These are phyloP conservation scores for Eustalomyia histrio DNA, from an alignment of 2,888 invertebrate species.

Conservation along the genomic window DNA sequence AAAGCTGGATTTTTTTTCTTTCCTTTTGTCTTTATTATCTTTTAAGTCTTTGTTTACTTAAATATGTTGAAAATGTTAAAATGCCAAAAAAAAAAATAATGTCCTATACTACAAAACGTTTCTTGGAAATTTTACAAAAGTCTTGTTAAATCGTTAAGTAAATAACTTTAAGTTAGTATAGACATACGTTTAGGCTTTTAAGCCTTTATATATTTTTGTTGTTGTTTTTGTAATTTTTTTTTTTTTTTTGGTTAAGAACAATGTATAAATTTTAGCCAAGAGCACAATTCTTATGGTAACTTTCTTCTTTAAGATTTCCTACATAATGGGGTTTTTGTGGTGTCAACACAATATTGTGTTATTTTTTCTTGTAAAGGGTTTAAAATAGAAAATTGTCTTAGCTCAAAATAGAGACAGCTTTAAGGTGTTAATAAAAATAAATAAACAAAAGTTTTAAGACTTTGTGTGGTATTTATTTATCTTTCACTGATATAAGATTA, in stretches of 20 bases:
- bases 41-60: conserved; percentile 31
- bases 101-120: conserved; percentile 23
- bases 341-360: conserved; percentile 44
- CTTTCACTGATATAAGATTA: no score
- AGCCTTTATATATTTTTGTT: conserved; percentile 53
- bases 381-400: no score
- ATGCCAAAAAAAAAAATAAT: conserved; percentile 61
- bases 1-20: neutral
- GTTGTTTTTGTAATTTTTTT: no score
- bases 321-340: conserved; percentile 13
- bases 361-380: conserved; percentile 24
- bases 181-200: conserved; percentile 64
- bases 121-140: conserved; percentile 35
- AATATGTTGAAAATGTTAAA: conserved; percentile 53
- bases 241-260: conserved; percentile 28
- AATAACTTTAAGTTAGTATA: conserved; percentile 53
- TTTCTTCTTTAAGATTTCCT: conserved; percentile 16
- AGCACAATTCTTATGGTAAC: conserved; percentile 18
- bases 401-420: no score
- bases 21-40: conserved; percentile 20
- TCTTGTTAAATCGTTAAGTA: conserved; percentile 49
- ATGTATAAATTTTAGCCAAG: conserved; percentile 35
- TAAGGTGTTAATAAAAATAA: no score
- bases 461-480: no score
- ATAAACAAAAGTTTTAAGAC: no score